Base-by-base conservation (phyloP, 1,140 invertebrate genomes). In the Brachionus manjavacas region DNA sequence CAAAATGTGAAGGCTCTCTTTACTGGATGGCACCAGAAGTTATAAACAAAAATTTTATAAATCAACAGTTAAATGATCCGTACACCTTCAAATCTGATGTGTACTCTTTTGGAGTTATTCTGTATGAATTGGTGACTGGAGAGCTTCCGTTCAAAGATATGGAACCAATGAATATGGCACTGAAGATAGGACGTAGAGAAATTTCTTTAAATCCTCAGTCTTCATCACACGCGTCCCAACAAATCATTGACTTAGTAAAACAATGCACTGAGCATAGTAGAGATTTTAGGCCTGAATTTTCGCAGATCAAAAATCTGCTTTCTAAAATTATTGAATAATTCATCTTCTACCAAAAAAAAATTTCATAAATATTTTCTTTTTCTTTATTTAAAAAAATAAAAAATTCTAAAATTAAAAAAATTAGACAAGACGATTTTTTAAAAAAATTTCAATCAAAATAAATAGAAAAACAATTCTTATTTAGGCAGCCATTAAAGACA, bases 81-180 rank as follows among this genome's bases (percentile, higher is more conserved):
- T 99, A 98, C 90, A 97, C 96, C 87, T 98, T 95, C 90, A 94
- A 95, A 87, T 98, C 96, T 1, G 98, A 99, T 89, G 96, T 99
- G n/a, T 99, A 99, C 90, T 95, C 97, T 43, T 99, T 96, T 90
- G 97, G 97, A 39, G 94, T 99, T 85, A 96, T 99, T 72, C 91
- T 98, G 85, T 99, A 95, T 90, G 98, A 99, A 90, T 91, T 99
- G 68, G 91, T 97, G 70, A 93, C 96, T 25, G 93, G 94, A 35
- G 93, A 94, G 86, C 91, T 99, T 86, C 97, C 97, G 0, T 99
- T 76, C 46, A 76, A 76, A 16, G 35, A 43, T n/a, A n/a, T 72
- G 68, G 31, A 72, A 97, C 1, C 68, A 0, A 72, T 72, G 68
- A 20, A 16, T 23, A 72, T 72, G 68, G 31, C 41, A 1, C 68